A percentile compares a stretch with the other conserved stretches of the same genome.
These are phyloP conservation scores for Sesamia inferens DNA, from an alignment of 2,888 invertebrate species.

Conservation along the genomic window DNA sequence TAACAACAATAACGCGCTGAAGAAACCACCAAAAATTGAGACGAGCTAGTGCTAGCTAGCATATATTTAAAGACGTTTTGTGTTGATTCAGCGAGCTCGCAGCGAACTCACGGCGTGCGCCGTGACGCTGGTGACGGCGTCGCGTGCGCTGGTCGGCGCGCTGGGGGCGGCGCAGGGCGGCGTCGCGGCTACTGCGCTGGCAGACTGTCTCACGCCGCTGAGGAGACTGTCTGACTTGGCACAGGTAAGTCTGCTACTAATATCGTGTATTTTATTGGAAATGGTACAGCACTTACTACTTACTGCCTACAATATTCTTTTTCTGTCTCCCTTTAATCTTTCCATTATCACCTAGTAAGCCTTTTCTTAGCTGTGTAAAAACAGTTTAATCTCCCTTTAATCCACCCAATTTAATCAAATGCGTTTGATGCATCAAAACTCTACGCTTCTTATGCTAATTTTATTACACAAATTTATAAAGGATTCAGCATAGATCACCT, in stretches of 20 bases:
- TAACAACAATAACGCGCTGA: neutral
- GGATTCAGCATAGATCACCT: neutral
- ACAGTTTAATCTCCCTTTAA: too few relatives aligned
- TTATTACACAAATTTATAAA: neutral
- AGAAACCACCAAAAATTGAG: neutral
- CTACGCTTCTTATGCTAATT: neutral
- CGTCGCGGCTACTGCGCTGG: slow-evolving; percentile 91
- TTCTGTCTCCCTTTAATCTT: neutral
- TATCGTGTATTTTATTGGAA: neutral
- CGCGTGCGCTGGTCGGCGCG: slow-evolving; percentile 95
- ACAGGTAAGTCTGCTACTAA: slow-evolving; percentile 80
- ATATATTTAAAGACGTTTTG: neutral
- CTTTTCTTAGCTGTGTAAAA: too few relatives aligned
- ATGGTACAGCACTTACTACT: neutral
- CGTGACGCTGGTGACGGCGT: slow-evolving; percentile 95
- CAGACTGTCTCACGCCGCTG: slow-evolving; percentile 94
- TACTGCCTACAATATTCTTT: neutral
- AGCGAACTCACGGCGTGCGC: slow-evolving; percentile 95
- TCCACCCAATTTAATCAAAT: too few relatives aligned
- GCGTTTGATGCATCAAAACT: too few relatives aligned
- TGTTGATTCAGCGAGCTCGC: slow-evolving; percentile 90
- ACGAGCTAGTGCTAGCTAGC: too few relatives aligned
- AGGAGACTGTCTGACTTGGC: slow-evolving; percentile 93
- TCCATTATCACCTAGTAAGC: neutral
- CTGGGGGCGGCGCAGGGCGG: slow-evolving; percentile 94